These are phyloP conservation scores for Catalaphyllia jardinei DNA, from an alignment of 64 coral and sea anemone genomes.

Conservation along the genomic window DNA sequence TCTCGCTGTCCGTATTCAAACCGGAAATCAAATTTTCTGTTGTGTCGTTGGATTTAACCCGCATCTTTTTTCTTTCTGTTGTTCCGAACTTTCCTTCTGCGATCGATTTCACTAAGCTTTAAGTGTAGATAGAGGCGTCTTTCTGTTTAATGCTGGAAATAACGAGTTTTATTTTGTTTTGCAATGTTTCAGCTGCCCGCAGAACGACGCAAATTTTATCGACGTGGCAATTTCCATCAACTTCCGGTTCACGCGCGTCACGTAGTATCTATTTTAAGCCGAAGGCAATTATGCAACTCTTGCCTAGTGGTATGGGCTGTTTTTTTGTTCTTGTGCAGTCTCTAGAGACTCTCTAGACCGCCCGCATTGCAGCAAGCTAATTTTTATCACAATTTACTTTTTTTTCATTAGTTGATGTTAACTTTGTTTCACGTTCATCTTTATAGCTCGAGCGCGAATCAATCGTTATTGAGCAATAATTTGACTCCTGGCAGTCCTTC, in stretches of 20 bases:
- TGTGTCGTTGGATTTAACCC: not conserved
- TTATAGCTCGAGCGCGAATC: too few species aligned
- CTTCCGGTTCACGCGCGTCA: constrained; percentile 20
- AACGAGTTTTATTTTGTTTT: not conserved
- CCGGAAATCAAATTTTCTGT: not conserved
- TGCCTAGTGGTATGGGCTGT: too few species aligned
- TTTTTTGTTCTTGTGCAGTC: too few species aligned
- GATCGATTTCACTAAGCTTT: not conserved
- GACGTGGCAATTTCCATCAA: constrained; percentile 53
- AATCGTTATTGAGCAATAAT: too few species aligned
- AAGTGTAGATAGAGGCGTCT: not conserved
- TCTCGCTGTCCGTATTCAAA: constrained; percentile 14
- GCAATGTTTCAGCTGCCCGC: not conserved
- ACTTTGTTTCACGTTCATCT: too few species aligned
- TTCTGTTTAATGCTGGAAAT: not conserved
- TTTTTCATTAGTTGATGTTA: too few species aligned
- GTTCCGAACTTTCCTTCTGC: not conserved
- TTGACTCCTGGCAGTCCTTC: too few species aligned
- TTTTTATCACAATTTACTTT: too few species aligned
- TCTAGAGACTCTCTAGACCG: too few species aligned
- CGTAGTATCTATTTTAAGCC: constrained; percentile 20
- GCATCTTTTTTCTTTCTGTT: not conserved
- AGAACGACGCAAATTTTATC: constrained; percentile 41
- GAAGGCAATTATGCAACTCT: too few species aligned
- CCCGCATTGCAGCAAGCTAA: too few species aligned